Percentiles rank a stretch among this genome's conserved stretches.
phyloP scores from a whole-genome alignment of 2,797 vertebrate genomes.

The Anas flavirostris region DNA sequence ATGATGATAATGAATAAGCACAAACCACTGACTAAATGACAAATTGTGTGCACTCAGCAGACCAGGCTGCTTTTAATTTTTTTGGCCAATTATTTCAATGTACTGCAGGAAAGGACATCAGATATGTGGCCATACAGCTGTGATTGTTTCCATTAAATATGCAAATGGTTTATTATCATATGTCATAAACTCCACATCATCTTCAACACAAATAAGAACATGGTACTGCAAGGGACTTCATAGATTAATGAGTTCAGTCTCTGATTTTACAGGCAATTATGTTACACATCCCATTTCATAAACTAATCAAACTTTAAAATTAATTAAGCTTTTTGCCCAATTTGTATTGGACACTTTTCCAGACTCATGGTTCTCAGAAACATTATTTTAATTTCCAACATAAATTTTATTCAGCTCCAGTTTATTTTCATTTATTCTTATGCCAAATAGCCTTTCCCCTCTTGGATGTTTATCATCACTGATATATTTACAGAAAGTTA shows the following conservation, averaged over 20 bases:
- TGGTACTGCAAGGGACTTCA: neutral
- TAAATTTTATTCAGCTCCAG: neutral
- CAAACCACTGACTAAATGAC: conserved; percentile 40
- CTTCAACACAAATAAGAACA: neutral
- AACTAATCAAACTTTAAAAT: conserved; percentile 42
- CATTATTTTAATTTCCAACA: neutral
- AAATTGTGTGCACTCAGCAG: conserved; percentile 37
- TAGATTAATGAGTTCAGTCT: conserved; percentile 43
- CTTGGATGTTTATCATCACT: conserved; percentile 4
- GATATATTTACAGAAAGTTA: conserved; percentile 13
- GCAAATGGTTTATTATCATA: conserved; percentile 49
- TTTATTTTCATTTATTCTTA: conserved; percentile 7
- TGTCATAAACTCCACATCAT: conserved; percentile 28
- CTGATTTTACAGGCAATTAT: conserved; percentile 33
- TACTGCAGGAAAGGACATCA: conserved; percentile 35
- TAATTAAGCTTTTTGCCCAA: conserved; percentile 37
- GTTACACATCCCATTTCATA: neutral
- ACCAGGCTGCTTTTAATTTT: conserved; percentile 19
- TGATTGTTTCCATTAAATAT: conserved; percentile 51
- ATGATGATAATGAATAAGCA: conserved; percentile 50
- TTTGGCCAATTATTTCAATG: conserved; percentile 46
- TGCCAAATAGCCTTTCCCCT: neutral
- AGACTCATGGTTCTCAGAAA: neutral
- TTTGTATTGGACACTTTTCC: neutral
- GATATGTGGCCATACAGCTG: neutral